Evolutionary conservation across 1,140 invertebrate genomes (phyloP), one percentile per base, ranked within the genome.

Genomic region (Psix sp.): DNA sequence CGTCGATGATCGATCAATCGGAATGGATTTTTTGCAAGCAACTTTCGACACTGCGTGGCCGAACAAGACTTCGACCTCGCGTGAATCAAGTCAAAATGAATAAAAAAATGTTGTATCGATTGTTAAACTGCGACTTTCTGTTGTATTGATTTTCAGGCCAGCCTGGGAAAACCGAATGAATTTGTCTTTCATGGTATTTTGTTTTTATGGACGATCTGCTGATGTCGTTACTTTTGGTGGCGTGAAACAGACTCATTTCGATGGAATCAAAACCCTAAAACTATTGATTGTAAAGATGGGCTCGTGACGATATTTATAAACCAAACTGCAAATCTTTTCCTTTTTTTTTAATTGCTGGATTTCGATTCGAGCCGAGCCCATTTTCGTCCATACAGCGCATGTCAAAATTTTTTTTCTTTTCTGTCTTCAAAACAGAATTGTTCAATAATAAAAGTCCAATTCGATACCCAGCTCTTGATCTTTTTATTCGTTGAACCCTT

Each of bases 381-480:
- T 73, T 76, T 76, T 52, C 57, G n/a, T 59, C 21, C 35, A 54
- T 29, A 31, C 24, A 74, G 52, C 48, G 75, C 68, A 75, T 75
- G 75, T 77, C 36, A 43, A 76, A 67, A 75, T 74, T 70, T 67
- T 66, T 77, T 75, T 67, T 72, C 48, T 62, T 51, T 65, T 56
- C 43, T 62, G 70, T 74, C 59, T 43, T 16, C 35, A 63, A 67
- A 65, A 65, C 29, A 51, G 38, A 76, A 78, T 70, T 66, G 59
- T 77, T 82, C 75, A 75, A 77, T 70, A 84, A 84, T 82, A 81
- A 84, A 84, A 81, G 74, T 81, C 77, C 75, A 79, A 79, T 81
- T 80, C 79, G 80, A 76, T 80, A 79, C 52, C 72, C 59, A 57
- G n/a, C n/a, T 31, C 14, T 40, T 20, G 43, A 7, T n/a, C n/a